These are phyloP conservation scores for Podarcis lilfordi DNA, from an alignment of 2,797 vertebrate genomes.

Conservation along the genomic window DNA sequence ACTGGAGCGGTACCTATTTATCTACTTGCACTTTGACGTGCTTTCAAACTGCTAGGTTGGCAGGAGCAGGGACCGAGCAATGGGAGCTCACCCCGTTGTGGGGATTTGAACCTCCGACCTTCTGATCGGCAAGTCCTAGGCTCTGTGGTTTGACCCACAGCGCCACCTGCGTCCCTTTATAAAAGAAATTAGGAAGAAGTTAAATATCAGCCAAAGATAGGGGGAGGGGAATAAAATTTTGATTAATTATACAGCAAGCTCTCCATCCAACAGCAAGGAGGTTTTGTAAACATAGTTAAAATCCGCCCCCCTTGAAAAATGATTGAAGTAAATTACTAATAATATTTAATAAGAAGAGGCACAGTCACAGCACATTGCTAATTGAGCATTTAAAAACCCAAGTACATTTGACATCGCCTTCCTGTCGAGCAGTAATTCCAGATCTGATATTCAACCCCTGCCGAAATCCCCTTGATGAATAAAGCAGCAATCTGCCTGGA, in stretches of 20 bases:
- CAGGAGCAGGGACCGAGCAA: no score
- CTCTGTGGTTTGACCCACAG: no score
- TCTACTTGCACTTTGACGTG: no score
- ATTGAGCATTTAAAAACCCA: constrained; percentile 44
- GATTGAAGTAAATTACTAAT: constrained; percentile 24
- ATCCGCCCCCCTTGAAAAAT: neutral
- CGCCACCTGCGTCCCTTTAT: no score
- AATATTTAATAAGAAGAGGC: constrained; percentile 40
- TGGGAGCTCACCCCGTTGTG: no score
- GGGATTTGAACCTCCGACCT: no score
- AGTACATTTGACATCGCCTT: constrained; percentile 38
- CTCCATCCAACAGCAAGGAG: neutral
- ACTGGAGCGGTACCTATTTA: no score
- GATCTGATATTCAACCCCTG: constrained; percentile 26
- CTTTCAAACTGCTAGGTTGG: no score
- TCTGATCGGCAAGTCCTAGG: no score
- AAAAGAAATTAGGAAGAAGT: neutral
- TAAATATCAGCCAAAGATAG: neutral
- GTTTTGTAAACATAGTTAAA: constrained; percentile 18
- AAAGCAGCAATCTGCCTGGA: constrained; percentile 17
- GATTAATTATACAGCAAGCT: constrained; percentile 14
- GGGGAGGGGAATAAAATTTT: neutral
- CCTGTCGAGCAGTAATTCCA: constrained; percentile 49
- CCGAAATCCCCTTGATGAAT: constrained; percentile 37
- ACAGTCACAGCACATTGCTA: constrained; percentile 24